Conservation (phyloP, 2,888 invertebrate genomes). For the Drosophila algonquin region DNA sequence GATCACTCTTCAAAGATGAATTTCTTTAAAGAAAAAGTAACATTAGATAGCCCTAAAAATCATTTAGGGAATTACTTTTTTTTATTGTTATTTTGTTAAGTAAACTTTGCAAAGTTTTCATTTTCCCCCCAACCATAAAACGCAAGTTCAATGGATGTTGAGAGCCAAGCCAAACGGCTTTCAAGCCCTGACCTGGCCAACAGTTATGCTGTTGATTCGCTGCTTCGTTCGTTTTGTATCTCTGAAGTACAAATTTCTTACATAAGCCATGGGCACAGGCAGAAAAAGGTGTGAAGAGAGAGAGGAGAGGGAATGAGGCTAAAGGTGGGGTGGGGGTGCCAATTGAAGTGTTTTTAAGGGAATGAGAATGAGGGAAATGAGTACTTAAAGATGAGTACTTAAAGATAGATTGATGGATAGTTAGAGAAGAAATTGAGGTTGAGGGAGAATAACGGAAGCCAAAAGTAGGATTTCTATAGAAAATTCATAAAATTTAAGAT, state of each 20-base stretch:
- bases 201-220: conserved; percentile 19
- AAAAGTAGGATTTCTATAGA: no score
- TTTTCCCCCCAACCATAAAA: not conserved
- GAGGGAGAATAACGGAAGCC: no score
- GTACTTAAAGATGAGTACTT: no score
- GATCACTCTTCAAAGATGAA: not conserved
- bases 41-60: no score
- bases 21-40: no score
- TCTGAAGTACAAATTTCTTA: conserved; percentile 1
- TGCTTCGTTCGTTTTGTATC: not conserved
- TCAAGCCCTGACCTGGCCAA: conserved; percentile 32
- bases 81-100: conserved; percentile 31
- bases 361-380: no score
- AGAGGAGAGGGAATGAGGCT: not conserved
- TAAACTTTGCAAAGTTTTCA: conserved; percentile 49
- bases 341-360: no score
- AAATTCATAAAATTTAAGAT: no score
- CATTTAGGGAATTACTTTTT: not conserved
- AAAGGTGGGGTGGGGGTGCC: no score
- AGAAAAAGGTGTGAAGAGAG: not conserved
- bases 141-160: conserved; percentile 29
- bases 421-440: no score
- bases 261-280: conserved; percentile 4
- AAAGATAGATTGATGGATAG: no score
- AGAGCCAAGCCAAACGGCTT: not conserved